phyloP scores from a whole-genome alignment of 1,140 invertebrate species.

The Polypedilum vanderplanki region DNA sequence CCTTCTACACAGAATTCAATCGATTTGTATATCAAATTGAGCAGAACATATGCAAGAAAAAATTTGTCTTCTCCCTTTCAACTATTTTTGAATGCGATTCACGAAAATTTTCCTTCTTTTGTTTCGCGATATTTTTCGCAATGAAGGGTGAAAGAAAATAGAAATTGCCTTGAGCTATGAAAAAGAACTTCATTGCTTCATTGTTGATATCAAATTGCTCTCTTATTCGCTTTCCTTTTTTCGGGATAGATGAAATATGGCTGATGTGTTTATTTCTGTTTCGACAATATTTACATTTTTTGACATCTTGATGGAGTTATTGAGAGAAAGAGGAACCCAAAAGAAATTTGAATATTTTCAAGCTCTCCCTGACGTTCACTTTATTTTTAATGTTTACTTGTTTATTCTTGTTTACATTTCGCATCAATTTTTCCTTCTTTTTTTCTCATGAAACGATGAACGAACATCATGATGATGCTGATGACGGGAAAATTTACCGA shows the following conservation, averaged over 20 bases:
- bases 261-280: background rate
- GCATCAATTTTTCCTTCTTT: conserved; percentile 20
- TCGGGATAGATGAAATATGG: background rate
- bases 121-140: background rate
- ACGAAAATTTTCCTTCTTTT: background rate
- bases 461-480: background rate
- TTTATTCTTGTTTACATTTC: conserved; percentile 7
- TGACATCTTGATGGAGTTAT: background rate
- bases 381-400: conserved; percentile 24
- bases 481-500: background rate
- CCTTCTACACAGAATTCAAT: background rate
- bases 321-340: background rate
- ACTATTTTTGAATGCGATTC: background rate
- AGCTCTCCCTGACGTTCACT: background rate
- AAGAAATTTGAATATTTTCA: background rate
- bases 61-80: background rate
- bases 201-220: conserved; percentile 18
- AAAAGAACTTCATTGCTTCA: background rate
- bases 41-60: background rate
- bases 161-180: background rate
- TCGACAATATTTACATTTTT: conserved; percentile 6
- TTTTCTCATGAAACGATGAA: too few species aligned
- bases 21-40: background rate
- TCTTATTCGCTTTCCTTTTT: background rate
- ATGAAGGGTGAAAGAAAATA: background rate